Conservation (phyloP, 23 tunicate species). For the Ciona savignyi region DNA sequence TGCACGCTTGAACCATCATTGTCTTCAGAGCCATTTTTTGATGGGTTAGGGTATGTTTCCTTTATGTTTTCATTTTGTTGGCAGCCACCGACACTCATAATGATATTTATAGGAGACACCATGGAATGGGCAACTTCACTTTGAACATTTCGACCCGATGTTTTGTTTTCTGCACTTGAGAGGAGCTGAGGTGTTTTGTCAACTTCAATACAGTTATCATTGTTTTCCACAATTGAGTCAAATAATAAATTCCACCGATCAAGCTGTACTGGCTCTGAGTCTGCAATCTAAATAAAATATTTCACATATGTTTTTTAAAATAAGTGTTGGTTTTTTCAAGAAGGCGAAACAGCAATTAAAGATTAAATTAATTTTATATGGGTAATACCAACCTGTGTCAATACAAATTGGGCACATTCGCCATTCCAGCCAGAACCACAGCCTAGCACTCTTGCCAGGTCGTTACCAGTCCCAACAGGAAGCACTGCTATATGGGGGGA, state of each 20-base stretch:
- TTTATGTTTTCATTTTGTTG: not conserved
- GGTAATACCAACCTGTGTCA: constrained; percentile 29
- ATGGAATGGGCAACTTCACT: not conserved
- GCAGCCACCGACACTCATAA: constrained; percentile 41
- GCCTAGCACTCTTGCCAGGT: constrained; percentile 81
- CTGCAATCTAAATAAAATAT: constrained; percentile 13
- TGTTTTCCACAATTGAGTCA: constrained; percentile 23
- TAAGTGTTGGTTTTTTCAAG: no score
- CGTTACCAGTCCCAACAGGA: constrained; percentile 97
- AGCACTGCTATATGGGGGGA: constrained; percentile 68
- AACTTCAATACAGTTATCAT: not conserved
- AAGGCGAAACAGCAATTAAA: no score
- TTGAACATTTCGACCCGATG: no score
- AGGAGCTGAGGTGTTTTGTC: constrained; percentile 16
- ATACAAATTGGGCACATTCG: constrained; percentile 30
- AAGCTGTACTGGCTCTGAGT: constrained; percentile 38
- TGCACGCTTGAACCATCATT: no score
- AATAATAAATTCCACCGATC: constrained; percentile 90
- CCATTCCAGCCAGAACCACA: constrained; percentile 83
- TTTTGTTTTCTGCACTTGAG: constrained; percentile 22
- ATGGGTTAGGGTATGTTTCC: no score
- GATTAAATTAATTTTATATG: no score
- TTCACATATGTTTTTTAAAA: no score
- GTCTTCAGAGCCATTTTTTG: not conserved
- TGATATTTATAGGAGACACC: constrained; percentile 31